These are phyloP conservation scores for Gandaritis pyraliata DNA, from an alignment of 2,888 invertebrate species.

Conservation along the genomic window DNA sequence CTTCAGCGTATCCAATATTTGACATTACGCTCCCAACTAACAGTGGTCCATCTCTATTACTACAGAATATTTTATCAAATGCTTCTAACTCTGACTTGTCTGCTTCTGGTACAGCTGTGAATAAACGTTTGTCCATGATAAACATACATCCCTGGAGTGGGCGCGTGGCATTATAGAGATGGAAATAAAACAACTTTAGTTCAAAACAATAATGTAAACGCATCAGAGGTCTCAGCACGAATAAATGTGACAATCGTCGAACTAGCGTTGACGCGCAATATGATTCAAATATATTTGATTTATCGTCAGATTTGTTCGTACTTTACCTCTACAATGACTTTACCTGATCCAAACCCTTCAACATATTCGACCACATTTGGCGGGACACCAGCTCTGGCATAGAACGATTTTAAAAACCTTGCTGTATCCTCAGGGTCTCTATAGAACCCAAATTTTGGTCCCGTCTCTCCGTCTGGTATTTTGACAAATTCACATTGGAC, in stretches of 20 bases:
- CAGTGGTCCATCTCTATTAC: slow-evolving; percentile 81
- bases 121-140: too few relatives aligned
- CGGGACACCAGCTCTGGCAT: slow-evolving; percentile 83
- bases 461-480: slow-evolving; percentile 34
- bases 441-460: slow-evolving; percentile 47
- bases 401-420: slow-evolving; percentile 61
- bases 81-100: slow-evolving; percentile 87
- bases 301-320: too few relatives aligned
- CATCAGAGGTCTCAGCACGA: too few relatives aligned
- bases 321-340: slow-evolving; percentile 5
- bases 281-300: too few relatives aligned
- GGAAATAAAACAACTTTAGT: too few relatives aligned
- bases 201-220: too few relatives aligned
- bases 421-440: slow-evolving; percentile 45
- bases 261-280: too few relatives aligned
- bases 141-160: too few relatives aligned
- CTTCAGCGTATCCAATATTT: slow-evolving; percentile 64
- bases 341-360: slow-evolving; percentile 88
- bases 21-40: slow-evolving; percentile 76
- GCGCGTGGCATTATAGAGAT: too few relatives aligned
- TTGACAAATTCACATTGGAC: slow-evolving; percentile 48
- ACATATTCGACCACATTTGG: slow-evolving; percentile 85
- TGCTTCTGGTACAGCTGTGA: slow-evolving; percentile 72
- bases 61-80: slow-evolving; percentile 83
- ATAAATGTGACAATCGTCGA: too few relatives aligned